phyloP scores from a whole-genome alignment of 2,113 vertebrate species.

The Catagonus wagneri region DNA sequence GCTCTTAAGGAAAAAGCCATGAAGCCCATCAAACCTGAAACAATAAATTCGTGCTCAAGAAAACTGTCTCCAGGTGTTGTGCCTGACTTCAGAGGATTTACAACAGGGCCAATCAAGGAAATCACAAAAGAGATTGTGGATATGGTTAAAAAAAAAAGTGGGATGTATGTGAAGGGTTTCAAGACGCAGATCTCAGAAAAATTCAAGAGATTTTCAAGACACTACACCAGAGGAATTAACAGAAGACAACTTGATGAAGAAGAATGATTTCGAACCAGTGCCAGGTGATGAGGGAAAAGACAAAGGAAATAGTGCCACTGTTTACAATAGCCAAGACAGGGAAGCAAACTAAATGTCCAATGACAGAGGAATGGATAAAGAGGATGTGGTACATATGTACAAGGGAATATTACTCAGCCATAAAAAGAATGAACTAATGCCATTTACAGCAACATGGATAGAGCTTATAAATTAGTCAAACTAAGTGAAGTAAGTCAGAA shows the following conservation, averaged over 20 bases:
- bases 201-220: not conserved
- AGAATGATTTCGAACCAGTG: not conserved
- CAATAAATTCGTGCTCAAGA: not conserved
- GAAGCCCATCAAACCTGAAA: not conserved
- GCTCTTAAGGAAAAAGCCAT: not conserved
- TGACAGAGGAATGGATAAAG: no score
- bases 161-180: not conserved
- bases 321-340: no score
- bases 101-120: not conserved
- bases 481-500: no score
- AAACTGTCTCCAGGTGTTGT: not conserved
- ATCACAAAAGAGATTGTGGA: not conserved
- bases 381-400: no score
- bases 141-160: fast-evolving
- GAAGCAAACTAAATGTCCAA: no score
- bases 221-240: not conserved
- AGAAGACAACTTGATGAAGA: not conserved
- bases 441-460: no score
- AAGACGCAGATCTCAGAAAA: not conserved
- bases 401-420: no score
- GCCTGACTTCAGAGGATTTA: not conserved
- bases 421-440: no score
- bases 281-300: not conserved
- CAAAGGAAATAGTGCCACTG: no score
- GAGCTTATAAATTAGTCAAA: no score